Evolutionary conservation across 1,140 invertebrate genomes (phyloP).

Genomic region (Pseudomyrmex cubaensis): DNA sequence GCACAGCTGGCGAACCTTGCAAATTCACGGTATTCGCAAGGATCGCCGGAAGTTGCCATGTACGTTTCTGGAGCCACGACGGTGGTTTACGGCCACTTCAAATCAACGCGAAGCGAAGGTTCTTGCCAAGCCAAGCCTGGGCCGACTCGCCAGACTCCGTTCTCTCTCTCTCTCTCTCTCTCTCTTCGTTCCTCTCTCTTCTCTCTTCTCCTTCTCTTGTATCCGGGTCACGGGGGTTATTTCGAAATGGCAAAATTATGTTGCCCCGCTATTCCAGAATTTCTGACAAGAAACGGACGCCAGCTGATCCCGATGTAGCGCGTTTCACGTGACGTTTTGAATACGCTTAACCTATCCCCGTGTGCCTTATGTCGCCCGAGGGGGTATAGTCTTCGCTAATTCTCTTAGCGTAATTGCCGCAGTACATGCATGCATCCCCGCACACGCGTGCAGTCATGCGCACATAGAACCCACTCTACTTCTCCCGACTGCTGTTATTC

Average conservation of each 20-base stretch:
- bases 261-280: conserved; percentile 68
- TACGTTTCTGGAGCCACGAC: conserved; percentile 49
- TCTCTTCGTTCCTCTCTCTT: too few relatives aligned
- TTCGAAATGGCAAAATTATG: conserved; percentile 76
- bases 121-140: conserved; percentile 71
- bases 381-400: conserved; percentile 27
- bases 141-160: conserved; percentile 7
- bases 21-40: conserved; percentile 63
- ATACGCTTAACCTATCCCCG: not conserved
- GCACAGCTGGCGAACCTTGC: conserved; percentile 52
- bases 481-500: conserved; percentile 53
- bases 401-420: conserved; percentile 45
- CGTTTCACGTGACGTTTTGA: conserved; percentile 14
- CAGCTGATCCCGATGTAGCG: not conserved
- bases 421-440: conserved; percentile 16
- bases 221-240: conserved; percentile 32
- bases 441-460: not conserved
- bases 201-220: too few relatives aligned
- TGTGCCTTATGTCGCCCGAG: not conserved
- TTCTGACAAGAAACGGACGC: conserved; percentile 62
- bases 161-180: not conserved
- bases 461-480: conserved; percentile 16
- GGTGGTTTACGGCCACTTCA: conserved; percentile 60
- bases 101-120: conserved; percentile 56
- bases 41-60: conserved; percentile 58